Evolutionary conservation across 2,888 invertebrate species (phyloP), one percentile per base, ranked within the genome.

Genomic region (Drosophila bunnanda): DNA sequence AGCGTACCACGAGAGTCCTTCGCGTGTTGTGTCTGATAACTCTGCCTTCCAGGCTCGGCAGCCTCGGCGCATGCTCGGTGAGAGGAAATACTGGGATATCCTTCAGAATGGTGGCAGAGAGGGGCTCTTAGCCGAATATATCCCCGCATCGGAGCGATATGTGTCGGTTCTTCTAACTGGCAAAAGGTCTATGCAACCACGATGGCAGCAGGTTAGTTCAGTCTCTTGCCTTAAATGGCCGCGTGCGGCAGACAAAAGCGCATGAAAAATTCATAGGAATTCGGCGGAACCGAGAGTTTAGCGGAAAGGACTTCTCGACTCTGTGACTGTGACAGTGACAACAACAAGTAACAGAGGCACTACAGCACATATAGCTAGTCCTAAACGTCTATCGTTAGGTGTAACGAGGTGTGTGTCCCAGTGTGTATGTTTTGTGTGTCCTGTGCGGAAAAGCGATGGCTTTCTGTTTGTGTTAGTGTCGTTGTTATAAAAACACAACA

Each of bases 201-300:
- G 32, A 52, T 54, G 70, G 55, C 56, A 53, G 80, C 62, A 62
- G 62, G 71, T 77, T 55, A 64, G 80, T 73, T 91, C 85, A 91
- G 90, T 91, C 90, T 81, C 81, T 84, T 79, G 86, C 86, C 84
- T 80, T 76, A 81, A 88, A 88, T 89, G 89, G 86, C 81, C 76
- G 81, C 81, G 90, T 78, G 81, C 80, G 90, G 90, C 89, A 87
- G 90, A 89, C 85, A 80, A 79, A 80, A 87, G 90, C 91, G 90
- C 90, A 90, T 90, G 79, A 90, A 90, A 88, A 86, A 90, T 89
- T 89, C 80, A 89, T 89, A 73, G 78, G 77, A 54, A 54, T 38
- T 59, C 59, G 73, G 54, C 57, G 56, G 44, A 56, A 36, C 55
- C 50, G 38, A 60, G 36, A 61, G 65, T 54, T 68, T 36, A 71